Evolutionary conservation across 2,797 vertebrate species (phyloP), one percentile per base, ranked within the genome.

Genomic region (Liasis olivaceus): DNA sequence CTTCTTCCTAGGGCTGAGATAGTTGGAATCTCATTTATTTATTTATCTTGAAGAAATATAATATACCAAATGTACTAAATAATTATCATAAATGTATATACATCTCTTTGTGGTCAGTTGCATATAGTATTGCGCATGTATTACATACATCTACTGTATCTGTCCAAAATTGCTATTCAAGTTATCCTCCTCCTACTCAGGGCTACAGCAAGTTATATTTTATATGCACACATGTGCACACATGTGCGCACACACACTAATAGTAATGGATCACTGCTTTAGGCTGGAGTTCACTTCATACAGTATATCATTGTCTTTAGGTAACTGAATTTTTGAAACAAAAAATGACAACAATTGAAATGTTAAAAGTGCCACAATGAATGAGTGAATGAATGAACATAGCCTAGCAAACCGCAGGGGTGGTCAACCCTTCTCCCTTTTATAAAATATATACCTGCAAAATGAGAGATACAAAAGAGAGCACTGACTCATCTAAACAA

Each of bases 321-420:
- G 54, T 6, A 56, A 5, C 17, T 14, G 14, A 66, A 84, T 54
- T 58, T 91, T 58, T 22, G 63, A 20, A 69, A 66, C 8, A 6
- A 60, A 7, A 5, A 84, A 86, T 51, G 28, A 54, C 62, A 95
- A 81, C 95, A 58, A 63, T 94, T 93, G 64, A 87, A 28, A 86
- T 89, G 90, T 89, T 93, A 91, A 95, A 94, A 86, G n/a, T 89
- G 69, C 59, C 54, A 28, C 36, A 77, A 93, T 66, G 95, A 93
- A 94, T 60, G 90, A 72, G 88, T 93, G 93, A 59, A 0, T 5
- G 84, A 93, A 47, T n/a, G 91, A 85, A 95, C 94, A 31, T 72
- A 91, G 84, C 62, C 2, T 91, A 91, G 26, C 59, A 91, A 56
- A 24, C 42, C 64, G 64, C 14, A 56, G 28, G 58, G 58, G 90